These are phyloP conservation scores for Apodemus agrarius DNA, from an alignment of 2,797 vertebrate species.

Conservation along the genomic window DNA sequence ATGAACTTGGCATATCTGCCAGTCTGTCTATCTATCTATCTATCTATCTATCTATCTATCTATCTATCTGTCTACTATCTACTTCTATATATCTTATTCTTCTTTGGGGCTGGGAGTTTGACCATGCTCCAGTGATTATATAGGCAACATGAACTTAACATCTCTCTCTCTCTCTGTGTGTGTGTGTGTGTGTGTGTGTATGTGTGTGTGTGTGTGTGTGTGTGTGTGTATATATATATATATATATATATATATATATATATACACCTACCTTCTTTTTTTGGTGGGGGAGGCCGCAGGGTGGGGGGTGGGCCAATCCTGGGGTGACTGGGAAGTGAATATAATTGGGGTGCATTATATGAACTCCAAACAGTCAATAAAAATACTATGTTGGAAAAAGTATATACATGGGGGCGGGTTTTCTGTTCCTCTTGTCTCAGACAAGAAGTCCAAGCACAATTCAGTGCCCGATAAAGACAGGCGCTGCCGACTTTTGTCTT, in stretches of 20 bases:
- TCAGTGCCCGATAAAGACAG: background rate
- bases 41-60: no score
- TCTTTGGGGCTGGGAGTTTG: background rate
- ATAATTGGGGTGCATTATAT: background rate
- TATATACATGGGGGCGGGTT: background rate
- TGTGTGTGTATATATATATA: no score
- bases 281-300: no score
- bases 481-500: background rate
- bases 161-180: no score
- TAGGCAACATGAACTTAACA: background rate
- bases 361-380: background rate
- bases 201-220: no score
- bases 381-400: background rate
- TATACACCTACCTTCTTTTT: background rate
- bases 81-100: no score
- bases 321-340: background rate
- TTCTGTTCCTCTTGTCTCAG: background rate
- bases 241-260: no score
- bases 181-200: no score
- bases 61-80: no score
- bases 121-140: background rate
- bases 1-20: no score
- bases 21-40: no score
- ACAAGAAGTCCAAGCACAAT: background rate
- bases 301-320: background rate